phyloP scores from a whole-genome alignment of 1,140 invertebrate genomes.

The Drosophila nikananu region DNA sequence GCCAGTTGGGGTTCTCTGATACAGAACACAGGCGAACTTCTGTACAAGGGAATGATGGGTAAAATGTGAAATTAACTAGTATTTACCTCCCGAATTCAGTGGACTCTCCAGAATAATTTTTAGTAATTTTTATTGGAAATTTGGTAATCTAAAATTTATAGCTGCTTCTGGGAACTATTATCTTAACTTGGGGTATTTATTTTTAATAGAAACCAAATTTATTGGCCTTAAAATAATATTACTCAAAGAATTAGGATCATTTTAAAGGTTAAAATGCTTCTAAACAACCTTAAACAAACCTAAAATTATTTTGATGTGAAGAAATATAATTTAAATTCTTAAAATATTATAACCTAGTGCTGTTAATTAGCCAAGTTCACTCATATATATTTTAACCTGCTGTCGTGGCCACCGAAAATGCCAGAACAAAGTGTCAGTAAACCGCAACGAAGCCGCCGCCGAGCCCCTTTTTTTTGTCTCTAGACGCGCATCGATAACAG shows the following conservation, averaged over 20 bases:
- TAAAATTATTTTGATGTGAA: neutral
- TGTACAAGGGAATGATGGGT: neutral
- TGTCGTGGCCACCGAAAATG: slow-evolving; percentile 22
- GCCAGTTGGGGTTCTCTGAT: neutral
- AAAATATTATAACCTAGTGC: too few species aligned
- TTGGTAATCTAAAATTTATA: neutral
- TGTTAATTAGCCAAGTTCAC: neutral
- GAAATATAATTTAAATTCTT: neutral
- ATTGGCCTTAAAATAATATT: neutral
- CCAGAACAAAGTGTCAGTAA: slow-evolving; percentile 16
- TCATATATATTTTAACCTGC: slow-evolving; percentile 9
- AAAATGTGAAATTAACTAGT: neutral
- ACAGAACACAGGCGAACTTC: neutral
- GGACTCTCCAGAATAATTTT: neutral
- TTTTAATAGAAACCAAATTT: neutral
- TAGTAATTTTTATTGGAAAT: neutral
- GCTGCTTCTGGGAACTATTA: neutral
- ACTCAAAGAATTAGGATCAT: neutral
- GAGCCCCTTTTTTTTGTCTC: slow-evolving; percentile 62
- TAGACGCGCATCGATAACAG: slow-evolving; percentile 29
- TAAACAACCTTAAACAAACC: too few species aligned
- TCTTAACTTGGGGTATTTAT: neutral
- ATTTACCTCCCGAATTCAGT: neutral
- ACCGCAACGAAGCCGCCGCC: slow-evolving; percentile 20
- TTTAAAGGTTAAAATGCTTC: neutral